Evolutionary conservation across 1,140 invertebrate species (phyloP), one percentile per base, ranked within the genome.

Genomic region (Drosophila melanica): DNA sequence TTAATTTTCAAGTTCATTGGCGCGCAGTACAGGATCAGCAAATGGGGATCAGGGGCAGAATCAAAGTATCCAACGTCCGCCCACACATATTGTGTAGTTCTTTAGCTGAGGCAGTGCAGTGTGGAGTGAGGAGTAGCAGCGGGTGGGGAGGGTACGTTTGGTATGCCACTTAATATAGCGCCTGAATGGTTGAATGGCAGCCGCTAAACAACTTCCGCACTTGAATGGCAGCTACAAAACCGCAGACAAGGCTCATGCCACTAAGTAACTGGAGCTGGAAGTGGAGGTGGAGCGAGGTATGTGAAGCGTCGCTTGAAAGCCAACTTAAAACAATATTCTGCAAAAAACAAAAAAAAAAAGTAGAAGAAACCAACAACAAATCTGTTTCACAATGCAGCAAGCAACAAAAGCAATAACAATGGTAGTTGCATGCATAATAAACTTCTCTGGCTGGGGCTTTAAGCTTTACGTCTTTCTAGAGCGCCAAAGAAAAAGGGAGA

Each of bases 1-100:
- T 74, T 74, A 63, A 74, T 77, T 77, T 77, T 77, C 70, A 77
- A 77, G 70, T 77, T 77, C 75, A 75, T 58, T 75, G 58, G 66
- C 66, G 71, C 65, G 65, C 50, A 37, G 33, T 20, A 12, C 64
- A 59, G 41, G 70, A 73, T 73, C 70, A 67, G 54, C 10, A 12
- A 20, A 54, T 45, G 48, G 41, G 48, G 66, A 69, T 69, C 66
- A 51, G 35, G 54, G 54, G 14, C 54, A 45, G 45, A 23, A 50
- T 27, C 45, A 18, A 48, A 39, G 20, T 20, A 20, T 20, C 20
- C 20, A 37, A 35, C 51, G 35, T 2, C 5, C 51, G 10, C 35
- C n/a, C 30, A 39, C 8, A 5, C 33, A 20, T 12, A 23, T 12
- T 20, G 20, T 20, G 20, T 4, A 5, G 20, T 30, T 30, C n/a